Evolutionary conservation across 2,797 vertebrate species (phyloP).

Genomic region (Parambassis ranga): DNA sequence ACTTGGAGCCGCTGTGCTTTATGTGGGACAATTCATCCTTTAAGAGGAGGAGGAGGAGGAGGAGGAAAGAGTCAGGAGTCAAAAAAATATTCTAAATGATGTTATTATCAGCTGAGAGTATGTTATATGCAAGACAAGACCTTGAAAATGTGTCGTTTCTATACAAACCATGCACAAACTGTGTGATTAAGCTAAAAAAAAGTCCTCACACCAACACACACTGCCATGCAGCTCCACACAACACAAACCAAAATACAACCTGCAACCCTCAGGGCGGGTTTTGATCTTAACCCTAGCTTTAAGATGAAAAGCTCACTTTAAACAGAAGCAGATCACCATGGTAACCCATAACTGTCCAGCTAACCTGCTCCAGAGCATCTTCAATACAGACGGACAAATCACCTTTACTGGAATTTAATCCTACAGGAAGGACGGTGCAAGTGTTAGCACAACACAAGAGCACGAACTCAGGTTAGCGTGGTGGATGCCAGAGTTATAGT

Average conservation of each 20-base stretch:
- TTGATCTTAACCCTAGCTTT: neutral
- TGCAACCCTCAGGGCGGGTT: constrained; percentile 11
- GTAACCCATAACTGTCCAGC: too few relatives aligned
- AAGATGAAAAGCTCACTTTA: neutral
- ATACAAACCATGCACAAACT: too few relatives aligned
- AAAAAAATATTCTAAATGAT: too few relatives aligned
- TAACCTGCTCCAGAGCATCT: too few relatives aligned
- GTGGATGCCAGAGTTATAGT: neutral
- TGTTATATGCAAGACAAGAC: neutral
- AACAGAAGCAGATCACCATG: neutral
- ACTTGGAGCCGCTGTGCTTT: constrained; percentile 79
- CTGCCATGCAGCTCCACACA: constrained; percentile 13
- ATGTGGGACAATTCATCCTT: constrained; percentile 91
- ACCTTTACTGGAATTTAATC: too few relatives aligned
- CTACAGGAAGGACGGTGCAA: too few relatives aligned
- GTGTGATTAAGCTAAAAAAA: too few relatives aligned
- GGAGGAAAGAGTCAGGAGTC: neutral
- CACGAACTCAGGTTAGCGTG: neutral
- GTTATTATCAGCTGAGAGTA: neutral
- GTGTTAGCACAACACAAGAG: neutral
- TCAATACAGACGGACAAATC: too few relatives aligned
- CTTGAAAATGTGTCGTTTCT: too few relatives aligned
- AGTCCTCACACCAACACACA: too few relatives aligned
- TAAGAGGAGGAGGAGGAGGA: constrained; percentile 5
- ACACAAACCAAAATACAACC: neutral